Conservation (phyloP, 2,113 vertebrate genomes). For the Puntigrus tetrazona region DNA sequence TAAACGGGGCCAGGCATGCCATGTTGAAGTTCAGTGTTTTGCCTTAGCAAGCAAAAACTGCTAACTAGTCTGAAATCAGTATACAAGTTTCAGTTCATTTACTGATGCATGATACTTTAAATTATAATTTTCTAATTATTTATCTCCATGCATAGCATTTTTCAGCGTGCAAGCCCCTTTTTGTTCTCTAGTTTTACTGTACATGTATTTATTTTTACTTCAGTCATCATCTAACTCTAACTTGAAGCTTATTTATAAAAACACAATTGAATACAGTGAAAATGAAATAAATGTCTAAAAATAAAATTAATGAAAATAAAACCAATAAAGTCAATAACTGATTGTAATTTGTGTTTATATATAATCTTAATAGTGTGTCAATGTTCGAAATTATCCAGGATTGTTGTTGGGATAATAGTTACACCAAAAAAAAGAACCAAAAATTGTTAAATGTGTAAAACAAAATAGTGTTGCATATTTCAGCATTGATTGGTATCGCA, state of each 20-base stretch:
- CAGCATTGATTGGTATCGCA: no score
- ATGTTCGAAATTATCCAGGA: no score
- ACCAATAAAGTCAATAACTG: no score
- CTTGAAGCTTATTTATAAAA: background rate
- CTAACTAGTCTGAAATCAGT: background rate
- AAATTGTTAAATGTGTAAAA: no score
- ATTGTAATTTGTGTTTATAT: no score
- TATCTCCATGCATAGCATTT: background rate
- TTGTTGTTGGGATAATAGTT: no score
- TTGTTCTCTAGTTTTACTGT: background rate
- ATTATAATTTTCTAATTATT: background rate
- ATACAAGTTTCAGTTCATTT: background rate
- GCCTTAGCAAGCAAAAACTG: background rate
- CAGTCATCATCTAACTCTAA: background rate
- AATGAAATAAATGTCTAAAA: no score
- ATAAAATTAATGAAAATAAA: no score
- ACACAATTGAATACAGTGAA: no score
- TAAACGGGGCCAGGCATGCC: background rate
- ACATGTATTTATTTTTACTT: background rate
- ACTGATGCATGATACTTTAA: background rate
- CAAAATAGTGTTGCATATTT: no score
- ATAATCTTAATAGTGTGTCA: no score
- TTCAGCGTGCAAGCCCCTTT: background rate
- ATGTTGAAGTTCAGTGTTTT: background rate
- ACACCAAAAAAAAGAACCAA: no score